phyloP scores from a whole-genome alignment of 2,113 vertebrate species.

The Butorides virescens region DNA sequence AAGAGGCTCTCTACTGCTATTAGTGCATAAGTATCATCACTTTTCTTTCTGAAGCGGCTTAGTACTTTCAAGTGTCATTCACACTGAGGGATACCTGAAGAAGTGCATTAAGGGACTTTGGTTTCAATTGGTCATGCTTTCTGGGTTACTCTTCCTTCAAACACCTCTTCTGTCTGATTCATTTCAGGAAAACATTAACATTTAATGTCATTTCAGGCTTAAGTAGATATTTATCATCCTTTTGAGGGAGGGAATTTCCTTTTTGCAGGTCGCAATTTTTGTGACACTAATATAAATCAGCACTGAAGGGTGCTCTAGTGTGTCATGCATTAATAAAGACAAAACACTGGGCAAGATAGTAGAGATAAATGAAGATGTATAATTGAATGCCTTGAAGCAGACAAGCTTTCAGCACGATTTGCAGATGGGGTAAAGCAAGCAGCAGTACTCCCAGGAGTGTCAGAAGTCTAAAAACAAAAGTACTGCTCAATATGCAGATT shows the following conservation, averaged over 20 bases:
- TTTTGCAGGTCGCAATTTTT: background rate
- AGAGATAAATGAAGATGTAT: background rate
- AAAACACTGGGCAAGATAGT: conserved; percentile 4
- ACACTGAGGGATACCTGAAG: background rate
- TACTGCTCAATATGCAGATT: background rate
- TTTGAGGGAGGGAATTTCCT: background rate
- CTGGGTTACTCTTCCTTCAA: conserved; percentile 14
- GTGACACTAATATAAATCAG: conserved; percentile 23
- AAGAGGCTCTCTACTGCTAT: background rate
- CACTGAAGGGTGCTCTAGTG: background rate
- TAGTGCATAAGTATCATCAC: background rate
- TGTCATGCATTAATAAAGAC: conserved; percentile 11
- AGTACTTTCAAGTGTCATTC: background rate
- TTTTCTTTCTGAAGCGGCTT: background rate
- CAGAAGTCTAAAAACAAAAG: background rate
- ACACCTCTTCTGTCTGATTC: background rate
- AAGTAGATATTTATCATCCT: conserved; percentile 31
- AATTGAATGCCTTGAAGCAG: background rate
- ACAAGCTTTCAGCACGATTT: background rate
- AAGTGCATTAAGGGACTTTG: background rate
- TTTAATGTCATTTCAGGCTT: conserved; percentile 8
- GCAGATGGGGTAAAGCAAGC: background rate
- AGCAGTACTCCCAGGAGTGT: background rate
- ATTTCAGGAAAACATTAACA: conserved; percentile 27
- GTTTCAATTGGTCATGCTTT: background rate